These are phyloP conservation scores for Heliconius hewitsoni DNA, from an alignment of 1,140 invertebrate species.

Conservation along the genomic window DNA sequence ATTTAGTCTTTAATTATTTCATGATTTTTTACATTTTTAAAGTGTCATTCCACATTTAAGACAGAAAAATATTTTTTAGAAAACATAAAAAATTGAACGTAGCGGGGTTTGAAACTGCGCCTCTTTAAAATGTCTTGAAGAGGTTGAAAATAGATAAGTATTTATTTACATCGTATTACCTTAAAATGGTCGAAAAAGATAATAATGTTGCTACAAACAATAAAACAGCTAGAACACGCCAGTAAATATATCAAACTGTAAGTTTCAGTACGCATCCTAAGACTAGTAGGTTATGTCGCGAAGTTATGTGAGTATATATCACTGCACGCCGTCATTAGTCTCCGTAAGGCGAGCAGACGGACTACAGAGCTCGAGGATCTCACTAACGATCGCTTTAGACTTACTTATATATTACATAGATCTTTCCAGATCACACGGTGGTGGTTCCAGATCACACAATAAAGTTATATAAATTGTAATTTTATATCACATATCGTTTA, in stretches of 20 bases:
- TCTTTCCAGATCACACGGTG: conserved; percentile 44
- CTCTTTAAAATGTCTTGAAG: no score
- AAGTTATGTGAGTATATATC: conserved; percentile 58
- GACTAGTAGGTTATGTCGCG: conserved; percentile 43
- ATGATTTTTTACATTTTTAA: no score
- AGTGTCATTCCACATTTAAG: no score
- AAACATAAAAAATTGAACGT: no score
- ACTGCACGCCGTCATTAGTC: conserved; percentile 60
- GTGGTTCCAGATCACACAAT: background rate
- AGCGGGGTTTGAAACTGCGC: no score
- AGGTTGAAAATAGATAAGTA: no score
- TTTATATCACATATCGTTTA: no score
- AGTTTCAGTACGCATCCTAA: conserved; percentile 8
- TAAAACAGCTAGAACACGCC: background rate
- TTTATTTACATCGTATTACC: no score
- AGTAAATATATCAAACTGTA: conserved; percentile 5
- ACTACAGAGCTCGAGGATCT: conserved; percentile 46
- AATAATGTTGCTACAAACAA: background rate
- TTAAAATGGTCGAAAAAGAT: no score
- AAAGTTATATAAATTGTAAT: background rate
- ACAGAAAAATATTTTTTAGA: no score
- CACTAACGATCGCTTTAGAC: conserved; percentile 62
- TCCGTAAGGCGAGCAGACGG: conserved; percentile 38
- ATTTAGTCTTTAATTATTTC: no score
- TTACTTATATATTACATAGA: conserved; percentile 56